Percentiles rank a stretch among this genome's conserved stretches.
Evolutionary conservation across 2,888 invertebrate species (phyloP).

Genomic region (Drosophila austrosaltans): DNA sequence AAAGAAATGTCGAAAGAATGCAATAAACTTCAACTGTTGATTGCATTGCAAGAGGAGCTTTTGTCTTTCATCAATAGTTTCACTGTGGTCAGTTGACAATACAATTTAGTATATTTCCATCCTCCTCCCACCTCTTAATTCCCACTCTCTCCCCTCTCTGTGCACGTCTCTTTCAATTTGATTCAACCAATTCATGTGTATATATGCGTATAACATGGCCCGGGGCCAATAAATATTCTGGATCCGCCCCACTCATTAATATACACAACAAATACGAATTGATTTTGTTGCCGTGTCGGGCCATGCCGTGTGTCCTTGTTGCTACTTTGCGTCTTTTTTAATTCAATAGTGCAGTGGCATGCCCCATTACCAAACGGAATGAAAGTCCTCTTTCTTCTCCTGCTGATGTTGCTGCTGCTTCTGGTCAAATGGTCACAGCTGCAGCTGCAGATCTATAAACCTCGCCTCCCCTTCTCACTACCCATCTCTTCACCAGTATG

Average conservation of each 20-base stretch:
- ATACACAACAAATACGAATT: slow-evolving; percentile 30
- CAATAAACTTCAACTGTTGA: slow-evolving; percentile 3
- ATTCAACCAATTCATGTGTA: background rate
- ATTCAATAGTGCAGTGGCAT: slow-evolving; percentile 68
- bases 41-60: background rate
- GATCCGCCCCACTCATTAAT: slow-evolving; percentile 62
- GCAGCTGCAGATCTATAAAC: background rate
- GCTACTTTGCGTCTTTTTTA: slow-evolving; percentile 57
- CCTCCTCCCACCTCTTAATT: no score
- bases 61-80: no score
- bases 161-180: background rate
- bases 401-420: background rate
- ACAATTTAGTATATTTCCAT: no score
- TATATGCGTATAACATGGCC: slow-evolving; percentile 26
- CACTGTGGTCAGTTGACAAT: slow-evolving; percentile 1
- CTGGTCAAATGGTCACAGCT: slow-evolving; percentile 7
- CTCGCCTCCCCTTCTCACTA: background rate
- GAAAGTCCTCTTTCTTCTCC: background rate
- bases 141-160: background rate
- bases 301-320: slow-evolving; percentile 8
- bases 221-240: slow-evolving; percentile 59
- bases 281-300: background rate
- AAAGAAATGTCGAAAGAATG: background rate
- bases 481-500: background rate
- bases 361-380: slow-evolving; percentile 17